These are phyloP conservation scores for Calephelis virginiensis DNA, from an alignment of 1,140 invertebrate species.

Conservation along the genomic window DNA sequence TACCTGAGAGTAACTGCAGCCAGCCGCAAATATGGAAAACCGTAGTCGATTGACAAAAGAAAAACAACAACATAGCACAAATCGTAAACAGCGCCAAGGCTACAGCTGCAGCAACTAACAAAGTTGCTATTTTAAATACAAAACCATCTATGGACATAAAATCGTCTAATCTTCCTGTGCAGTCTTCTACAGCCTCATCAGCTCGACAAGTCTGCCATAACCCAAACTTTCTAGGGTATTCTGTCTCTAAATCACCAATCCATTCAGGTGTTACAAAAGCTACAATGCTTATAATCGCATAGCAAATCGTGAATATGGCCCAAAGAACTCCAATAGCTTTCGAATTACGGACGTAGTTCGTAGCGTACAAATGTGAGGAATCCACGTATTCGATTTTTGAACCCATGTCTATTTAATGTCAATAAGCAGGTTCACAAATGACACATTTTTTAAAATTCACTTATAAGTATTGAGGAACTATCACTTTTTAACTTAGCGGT, in stretches of 20 bases:
- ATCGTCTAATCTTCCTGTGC: constrained; percentile 90
- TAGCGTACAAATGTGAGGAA: constrained; percentile 92
- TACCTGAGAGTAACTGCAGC: constrained; percentile 96
- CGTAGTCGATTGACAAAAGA: constrained; percentile 95
- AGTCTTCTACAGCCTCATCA: constrained; percentile 85
- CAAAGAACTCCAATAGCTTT: constrained; percentile 97
- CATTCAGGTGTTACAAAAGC: constrained; percentile 98
- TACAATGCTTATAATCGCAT: constrained; percentile 96
- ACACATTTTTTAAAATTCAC: constrained; percentile 21
- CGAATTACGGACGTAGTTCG: constrained; percentile 96
- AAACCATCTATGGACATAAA: constrained; percentile 89
- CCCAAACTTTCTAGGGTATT: constrained; percentile 93
- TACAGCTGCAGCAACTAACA: constrained; percentile 92
- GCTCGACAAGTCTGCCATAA: constrained; percentile 92
- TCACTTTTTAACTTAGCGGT: constrained; percentile 29
- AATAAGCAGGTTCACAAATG: constrained; percentile 36
- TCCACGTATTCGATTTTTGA: constrained; percentile 95
- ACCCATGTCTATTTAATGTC: constrained; percentile 81
- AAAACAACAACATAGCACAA: constrained; percentile 93
- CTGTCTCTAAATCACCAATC: constrained; percentile 90
- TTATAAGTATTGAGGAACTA: constrained; percentile 4
- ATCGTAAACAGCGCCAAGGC: constrained; percentile 91
- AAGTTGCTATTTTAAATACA: constrained; percentile 86
- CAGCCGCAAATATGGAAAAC: constrained; percentile 96
- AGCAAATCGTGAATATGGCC: constrained; percentile 98